Evolutionary conservation across 2,888 invertebrate species (phyloP).

Genomic region (Cheilosia soror): DNA sequence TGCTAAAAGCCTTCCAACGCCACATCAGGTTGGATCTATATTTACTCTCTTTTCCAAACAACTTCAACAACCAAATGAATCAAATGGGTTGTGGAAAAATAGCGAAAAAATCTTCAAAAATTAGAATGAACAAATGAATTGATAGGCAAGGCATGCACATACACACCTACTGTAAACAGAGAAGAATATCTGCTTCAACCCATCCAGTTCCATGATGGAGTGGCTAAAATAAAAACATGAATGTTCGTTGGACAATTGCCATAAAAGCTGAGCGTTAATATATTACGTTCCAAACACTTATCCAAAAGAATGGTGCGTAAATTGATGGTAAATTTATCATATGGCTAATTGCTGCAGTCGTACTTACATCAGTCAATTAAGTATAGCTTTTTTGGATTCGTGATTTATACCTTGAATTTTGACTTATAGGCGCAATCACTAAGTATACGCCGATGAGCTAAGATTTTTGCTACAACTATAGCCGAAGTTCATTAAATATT

Average conservation of each 20-base stretch:
- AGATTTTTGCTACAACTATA: conserved; percentile 1
- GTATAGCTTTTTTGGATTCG: conserved; percentile 22
- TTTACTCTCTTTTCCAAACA: too few relatives aligned
- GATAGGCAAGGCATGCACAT: too few relatives aligned
- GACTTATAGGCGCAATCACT: conserved; percentile 25
- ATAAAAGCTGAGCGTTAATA: conserved; percentile 19
- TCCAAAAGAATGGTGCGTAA: conserved; percentile 45
- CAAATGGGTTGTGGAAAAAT: too few relatives aligned
- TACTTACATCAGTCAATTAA: conserved; percentile 26
- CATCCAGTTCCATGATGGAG: too few relatives aligned
- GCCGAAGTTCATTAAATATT: conserved; percentile 44
- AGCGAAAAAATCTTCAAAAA: too few relatives aligned
- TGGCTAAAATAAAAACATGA: not conserved
- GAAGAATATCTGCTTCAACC: too few relatives aligned
- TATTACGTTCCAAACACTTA: not conserved
- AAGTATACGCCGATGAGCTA: not conserved
- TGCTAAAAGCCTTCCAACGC: too few relatives aligned
- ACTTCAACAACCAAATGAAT: too few relatives aligned
- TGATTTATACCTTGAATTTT: conserved; percentile 30
- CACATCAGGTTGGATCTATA: too few relatives aligned
- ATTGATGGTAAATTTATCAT: conserved; percentile 26
- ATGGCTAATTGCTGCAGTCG: conserved; percentile 48
- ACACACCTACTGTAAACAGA: too few relatives aligned
- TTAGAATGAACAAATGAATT: too few relatives aligned
- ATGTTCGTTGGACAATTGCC: not conserved